These are phyloP conservation scores for Thalassaphorura encarpata DNA, from an alignment of 1,140 invertebrate species.

Conservation along the genomic window DNA sequence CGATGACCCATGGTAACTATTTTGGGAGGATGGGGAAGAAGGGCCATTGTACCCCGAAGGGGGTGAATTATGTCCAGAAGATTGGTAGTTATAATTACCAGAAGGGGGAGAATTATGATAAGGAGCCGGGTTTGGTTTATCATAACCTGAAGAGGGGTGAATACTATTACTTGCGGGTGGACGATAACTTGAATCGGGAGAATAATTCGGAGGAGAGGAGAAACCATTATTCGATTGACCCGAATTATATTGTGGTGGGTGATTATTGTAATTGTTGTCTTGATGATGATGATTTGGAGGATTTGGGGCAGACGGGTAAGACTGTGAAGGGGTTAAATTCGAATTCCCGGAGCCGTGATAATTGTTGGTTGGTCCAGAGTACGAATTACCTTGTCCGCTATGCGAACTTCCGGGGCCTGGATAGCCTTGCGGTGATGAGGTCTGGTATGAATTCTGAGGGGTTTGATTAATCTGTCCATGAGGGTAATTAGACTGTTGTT, in stretches of 20 bases:
- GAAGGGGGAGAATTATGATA: background rate
- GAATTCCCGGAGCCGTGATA: conserved; percentile 4
- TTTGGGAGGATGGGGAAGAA: background rate
- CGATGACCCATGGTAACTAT: background rate
- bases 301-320: no score
- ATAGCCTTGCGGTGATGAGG: conserved; percentile 3
- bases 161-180: background rate
- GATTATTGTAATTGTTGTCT: background rate
- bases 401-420: background rate
- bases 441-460: background rate
- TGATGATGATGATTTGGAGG: background rate
- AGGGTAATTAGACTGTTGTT: background rate
- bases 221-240: background rate
- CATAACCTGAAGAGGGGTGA: background rate
- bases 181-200: background rate
- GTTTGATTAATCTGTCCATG: background rate
- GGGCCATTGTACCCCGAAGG: background rate
- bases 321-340: background rate
- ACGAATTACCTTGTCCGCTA: background rate
- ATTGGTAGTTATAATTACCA: background rate
- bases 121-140: background rate
- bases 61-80: background rate
- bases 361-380: background rate
- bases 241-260: background rate
- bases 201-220: background rate